A percentile compares a stretch with the other conserved stretches of the same genome.
phyloP scores from a whole-genome alignment of 2,797 vertebrate genomes.

The Choloepus didactylus region DNA sequence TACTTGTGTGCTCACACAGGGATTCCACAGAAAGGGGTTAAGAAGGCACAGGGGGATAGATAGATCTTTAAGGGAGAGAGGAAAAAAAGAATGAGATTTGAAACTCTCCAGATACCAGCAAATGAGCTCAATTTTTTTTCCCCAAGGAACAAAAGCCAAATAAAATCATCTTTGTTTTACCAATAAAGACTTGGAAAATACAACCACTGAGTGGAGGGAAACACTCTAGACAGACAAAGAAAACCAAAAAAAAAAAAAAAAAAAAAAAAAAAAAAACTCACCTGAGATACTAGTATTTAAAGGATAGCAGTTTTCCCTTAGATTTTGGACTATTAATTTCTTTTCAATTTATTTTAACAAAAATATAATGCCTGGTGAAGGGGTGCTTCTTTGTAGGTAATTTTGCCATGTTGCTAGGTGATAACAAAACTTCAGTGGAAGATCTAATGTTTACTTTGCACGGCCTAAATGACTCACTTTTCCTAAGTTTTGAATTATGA shows the following conservation, averaged over 20 bases:
- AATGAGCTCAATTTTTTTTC: neutral
- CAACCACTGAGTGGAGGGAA: conserved; percentile 44
- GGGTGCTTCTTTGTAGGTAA: neutral
- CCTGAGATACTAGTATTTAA: neutral
- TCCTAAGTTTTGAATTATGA: conserved; percentile 19
- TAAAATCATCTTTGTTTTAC: conserved; percentile 85
- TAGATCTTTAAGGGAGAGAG: conserved; percentile 52
- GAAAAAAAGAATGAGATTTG: conserved; percentile 78
- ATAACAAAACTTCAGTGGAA: neutral
- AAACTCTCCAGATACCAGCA: conserved; percentile 69
- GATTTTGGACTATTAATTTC: neutral
- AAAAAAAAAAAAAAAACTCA: neutral
- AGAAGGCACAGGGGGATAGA: conserved; percentile 62
- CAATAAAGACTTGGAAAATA: conserved; percentile 81
- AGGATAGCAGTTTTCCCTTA: neutral
- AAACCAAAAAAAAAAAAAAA: neutral
- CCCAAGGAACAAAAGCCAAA: conserved; percentile 71
- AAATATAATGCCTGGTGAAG: conserved; percentile 18
- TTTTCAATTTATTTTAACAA: conserved; percentile 32
- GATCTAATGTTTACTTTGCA: neutral
- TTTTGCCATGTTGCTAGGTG: neutral
- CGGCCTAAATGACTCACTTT: conserved; percentile 34
- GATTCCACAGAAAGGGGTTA: conserved; percentile 70
- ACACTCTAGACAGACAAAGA: neutral
- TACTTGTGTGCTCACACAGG: conserved; percentile 84